Percentiles rank a stretch among this genome's conserved stretches.
Conservation (phyloP, 2,113 vertebrate species). For the Ctenodactylus gundi region DNA sequence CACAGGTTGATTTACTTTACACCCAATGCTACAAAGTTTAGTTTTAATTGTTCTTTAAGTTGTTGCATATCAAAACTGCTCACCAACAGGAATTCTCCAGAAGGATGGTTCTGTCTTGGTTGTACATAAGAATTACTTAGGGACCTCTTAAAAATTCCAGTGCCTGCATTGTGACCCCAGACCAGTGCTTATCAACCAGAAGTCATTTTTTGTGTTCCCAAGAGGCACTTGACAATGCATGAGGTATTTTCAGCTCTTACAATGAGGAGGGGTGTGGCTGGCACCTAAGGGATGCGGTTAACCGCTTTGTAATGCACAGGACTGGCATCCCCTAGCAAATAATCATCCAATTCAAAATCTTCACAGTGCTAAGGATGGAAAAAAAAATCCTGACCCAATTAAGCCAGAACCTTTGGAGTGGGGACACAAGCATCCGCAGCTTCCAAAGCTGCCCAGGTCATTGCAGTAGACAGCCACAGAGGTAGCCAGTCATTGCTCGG, state of each 20-base stretch:
- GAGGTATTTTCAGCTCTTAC: slow-evolving; percentile 17
- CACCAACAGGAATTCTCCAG: background rate
- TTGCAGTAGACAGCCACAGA: background rate
- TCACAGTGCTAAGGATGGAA: background rate
- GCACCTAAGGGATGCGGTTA: background rate
- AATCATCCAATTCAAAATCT: background rate
- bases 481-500: background rate
- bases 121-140: background rate
- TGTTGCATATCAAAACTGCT: background rate
- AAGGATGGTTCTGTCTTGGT: background rate
- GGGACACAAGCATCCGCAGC: background rate
- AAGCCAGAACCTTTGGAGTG: background rate
- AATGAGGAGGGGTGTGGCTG: background rate
- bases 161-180: background rate
- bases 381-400: background rate
- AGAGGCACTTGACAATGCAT: background rate
- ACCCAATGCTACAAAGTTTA: background rate
- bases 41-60: background rate
- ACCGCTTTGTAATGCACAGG: background rate
- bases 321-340: background rate
- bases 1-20: background rate
- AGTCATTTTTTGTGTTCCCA: background rate
- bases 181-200: background rate
- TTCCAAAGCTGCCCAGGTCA: background rate
- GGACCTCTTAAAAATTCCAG: background rate